A percentile compares a stretch with the other conserved stretches of the same genome.
Conservation (phyloP, 2,113 vertebrate genomes). For the Heteronetta atricapilla region DNA sequence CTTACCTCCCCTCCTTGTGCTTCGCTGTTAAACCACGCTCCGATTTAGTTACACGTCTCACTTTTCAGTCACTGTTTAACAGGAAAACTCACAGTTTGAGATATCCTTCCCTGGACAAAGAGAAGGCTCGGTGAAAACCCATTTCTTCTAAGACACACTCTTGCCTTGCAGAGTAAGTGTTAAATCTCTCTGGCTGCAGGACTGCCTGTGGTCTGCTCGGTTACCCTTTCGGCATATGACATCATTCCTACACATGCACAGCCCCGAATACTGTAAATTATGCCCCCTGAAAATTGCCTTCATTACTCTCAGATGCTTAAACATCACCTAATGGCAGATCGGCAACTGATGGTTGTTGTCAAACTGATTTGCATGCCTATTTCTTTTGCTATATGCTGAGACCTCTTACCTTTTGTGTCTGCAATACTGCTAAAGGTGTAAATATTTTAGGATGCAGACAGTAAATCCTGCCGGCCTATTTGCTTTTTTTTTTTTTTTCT, state of each 20-base stretch:
- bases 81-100: background rate
- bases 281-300: conserved; percentile 38
- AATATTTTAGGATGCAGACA: conserved; percentile 10
- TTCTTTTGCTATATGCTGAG: background rate
- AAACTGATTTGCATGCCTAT: background rate
- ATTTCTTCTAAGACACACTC: background rate
- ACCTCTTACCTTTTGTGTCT: background rate
- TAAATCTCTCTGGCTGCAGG: background rate
- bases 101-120: background rate
- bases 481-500: background rate
- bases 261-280: conserved; percentile 7
- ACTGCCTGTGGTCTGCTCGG: conserved; percentile 1
- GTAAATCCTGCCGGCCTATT: background rate
- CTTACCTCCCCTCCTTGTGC: background rate
- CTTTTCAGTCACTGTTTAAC: background rate
- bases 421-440: background rate
- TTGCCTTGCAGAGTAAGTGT: background rate
- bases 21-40: background rate
- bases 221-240: conserved; percentile 10
- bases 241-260: background rate
- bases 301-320: conserved; percentile 34
- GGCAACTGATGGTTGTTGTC: background rate
- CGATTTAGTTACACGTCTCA: background rate
- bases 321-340: conserved; percentile 35
- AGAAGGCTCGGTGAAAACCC: background rate